Percentiles rank a stretch among this genome's conserved stretches.
phyloP scores from a whole-genome alignment of 2,113 vertebrate genomes.

The Geothlypis trichas region DNA sequence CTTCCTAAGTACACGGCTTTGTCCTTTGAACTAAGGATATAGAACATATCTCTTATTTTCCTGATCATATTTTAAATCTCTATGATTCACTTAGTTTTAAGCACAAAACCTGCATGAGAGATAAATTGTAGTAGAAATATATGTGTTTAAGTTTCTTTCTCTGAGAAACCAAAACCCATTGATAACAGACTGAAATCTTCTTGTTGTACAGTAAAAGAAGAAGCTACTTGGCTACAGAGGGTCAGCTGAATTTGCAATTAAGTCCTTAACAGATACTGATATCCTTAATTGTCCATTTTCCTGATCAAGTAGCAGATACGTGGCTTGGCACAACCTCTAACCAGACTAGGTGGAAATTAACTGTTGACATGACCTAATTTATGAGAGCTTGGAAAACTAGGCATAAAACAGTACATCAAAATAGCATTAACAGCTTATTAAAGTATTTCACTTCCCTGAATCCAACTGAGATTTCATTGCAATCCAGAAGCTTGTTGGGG shows the following conservation, averaged over 20 bases:
- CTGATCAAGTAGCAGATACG: neutral
- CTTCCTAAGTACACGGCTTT: neutral
- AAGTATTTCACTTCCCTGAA: neutral
- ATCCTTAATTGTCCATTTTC: neutral
- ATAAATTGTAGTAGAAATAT: neutral
- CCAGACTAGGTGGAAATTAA: neutral
- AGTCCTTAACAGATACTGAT: neutral
- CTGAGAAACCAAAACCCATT: accelerated
- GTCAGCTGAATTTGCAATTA: neutral
- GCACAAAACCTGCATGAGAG: neutral
- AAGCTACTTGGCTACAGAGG: neutral
- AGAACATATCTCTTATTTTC: neutral
- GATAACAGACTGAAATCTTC: neutral
- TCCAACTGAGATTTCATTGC: neutral
- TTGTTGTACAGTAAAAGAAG: neutral
- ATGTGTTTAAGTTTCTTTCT: accelerated
- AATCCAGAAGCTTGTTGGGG: neutral
- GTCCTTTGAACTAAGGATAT: neutral
- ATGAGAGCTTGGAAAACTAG: neutral
- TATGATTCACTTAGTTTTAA: neutral
- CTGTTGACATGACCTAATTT: neutral
- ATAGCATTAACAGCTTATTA: neutral
- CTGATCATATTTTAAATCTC: neutral
- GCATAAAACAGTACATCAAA: neutral
- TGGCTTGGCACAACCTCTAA: neutral